Conservation (phyloP, 2,113 vertebrate species). For the Daubentonia madagascariensis region DNA sequence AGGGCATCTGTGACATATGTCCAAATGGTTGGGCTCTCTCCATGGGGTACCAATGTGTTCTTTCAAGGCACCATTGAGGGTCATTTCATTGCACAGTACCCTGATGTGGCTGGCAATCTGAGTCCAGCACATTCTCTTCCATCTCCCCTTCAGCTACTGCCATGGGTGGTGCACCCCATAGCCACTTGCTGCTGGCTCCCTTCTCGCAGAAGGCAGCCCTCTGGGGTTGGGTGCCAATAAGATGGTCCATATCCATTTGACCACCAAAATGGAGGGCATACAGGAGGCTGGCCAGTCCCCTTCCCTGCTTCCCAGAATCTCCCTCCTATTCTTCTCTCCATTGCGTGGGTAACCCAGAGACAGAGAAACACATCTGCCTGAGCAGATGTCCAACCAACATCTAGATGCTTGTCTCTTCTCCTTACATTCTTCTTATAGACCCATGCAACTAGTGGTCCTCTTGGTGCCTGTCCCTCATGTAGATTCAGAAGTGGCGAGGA, state of each 20-base stretch:
- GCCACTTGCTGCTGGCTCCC: neutral
- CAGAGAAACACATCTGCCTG: neutral
- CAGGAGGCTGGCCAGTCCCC: neutral
- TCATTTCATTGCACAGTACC: neutral
- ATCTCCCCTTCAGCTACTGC: neutral
- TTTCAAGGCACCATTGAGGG: neutral
- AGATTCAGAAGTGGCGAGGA: neutral
- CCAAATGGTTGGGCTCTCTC: neutral
- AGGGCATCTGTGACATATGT: neutral
- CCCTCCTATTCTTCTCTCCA: neutral
- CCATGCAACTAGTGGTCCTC: neutral
- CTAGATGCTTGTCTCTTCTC: neutral
- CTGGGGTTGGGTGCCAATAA: neutral
- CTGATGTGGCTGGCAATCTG: neutral
- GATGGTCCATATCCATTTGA: neutral
- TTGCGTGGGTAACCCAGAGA: neutral
- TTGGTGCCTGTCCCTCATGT: neutral
- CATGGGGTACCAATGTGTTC: neutral
- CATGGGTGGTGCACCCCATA: neutral
- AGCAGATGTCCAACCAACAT: neutral
- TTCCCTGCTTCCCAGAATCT: neutral
- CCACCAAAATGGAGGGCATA: neutral
- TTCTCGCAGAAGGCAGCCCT: neutral
- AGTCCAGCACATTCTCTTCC: neutral
- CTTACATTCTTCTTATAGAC: neutral